Conservation (phyloP, 2,888 invertebrate genomes). For the Diabrotica balteata region DNA sequence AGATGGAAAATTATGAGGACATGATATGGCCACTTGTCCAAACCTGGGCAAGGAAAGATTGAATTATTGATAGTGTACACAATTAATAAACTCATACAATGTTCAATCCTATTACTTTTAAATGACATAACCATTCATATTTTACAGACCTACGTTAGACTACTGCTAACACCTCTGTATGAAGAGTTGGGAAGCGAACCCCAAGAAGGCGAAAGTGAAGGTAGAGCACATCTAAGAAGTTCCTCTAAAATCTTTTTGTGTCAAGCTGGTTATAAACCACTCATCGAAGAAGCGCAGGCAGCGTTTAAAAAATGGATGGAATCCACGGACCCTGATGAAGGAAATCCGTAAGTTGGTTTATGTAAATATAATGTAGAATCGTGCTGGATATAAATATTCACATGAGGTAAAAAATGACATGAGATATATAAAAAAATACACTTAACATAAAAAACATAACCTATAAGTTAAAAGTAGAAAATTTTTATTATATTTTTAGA, state of each 20-base stretch:
- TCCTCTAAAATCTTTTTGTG: constrained; percentile 77
- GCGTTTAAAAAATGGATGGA: constrained; percentile 80
- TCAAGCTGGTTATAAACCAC: constrained; percentile 78
- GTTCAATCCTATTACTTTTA: neutral
- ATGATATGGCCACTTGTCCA: too few relatives aligned
- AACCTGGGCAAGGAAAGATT: too few relatives aligned
- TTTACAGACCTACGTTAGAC: constrained; percentile 71
- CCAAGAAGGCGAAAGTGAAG: constrained; percentile 68
- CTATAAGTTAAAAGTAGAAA: too few relatives aligned
- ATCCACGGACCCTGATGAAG: constrained; percentile 75
- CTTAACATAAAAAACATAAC: too few relatives aligned
- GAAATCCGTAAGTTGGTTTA: constrained; percentile 74
- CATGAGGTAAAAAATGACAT: neutral
- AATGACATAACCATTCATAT: neutral
- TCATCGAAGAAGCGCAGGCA: constrained; percentile 76
- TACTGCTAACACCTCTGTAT: constrained; percentile 74
- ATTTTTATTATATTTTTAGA: too few relatives aligned
- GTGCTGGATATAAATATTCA: neutral
- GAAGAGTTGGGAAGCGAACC: constrained; percentile 69
- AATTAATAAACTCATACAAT: neutral
- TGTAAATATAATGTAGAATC: too few relatives aligned
- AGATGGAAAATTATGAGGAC: too few relatives aligned
- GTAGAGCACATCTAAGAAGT: constrained; percentile 72
- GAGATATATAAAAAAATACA: too few relatives aligned
- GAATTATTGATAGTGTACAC: too few relatives aligned